Evolutionary conservation across 2,113 vertebrate species (phyloP).

Genomic region (Neolamprologus tretocephalus): DNA sequence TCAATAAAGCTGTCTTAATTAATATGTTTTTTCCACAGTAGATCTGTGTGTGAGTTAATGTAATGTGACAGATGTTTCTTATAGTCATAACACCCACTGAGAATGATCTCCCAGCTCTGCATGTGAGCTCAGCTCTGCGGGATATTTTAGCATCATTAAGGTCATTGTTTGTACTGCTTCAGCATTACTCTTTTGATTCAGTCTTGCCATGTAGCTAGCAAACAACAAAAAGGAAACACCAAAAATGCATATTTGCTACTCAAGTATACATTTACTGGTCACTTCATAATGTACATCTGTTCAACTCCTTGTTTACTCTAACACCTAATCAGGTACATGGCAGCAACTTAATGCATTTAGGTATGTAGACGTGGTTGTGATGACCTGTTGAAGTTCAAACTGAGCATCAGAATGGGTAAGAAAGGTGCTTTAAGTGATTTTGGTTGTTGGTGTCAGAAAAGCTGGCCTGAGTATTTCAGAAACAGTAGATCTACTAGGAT

Average conservation of each 20-base stretch:
- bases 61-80: background rate
- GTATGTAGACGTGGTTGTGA: background rate
- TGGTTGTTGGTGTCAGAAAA: background rate
- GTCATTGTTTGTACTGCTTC: background rate
- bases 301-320: background rate
- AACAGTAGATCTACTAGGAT: background rate
- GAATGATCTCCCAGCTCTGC: background rate
- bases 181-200: background rate
- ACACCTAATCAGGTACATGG: background rate
- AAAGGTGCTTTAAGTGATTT: background rate
- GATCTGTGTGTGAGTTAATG: background rate
- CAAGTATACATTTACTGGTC: background rate
- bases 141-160: background rate
- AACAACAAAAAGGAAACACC: background rate
- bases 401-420: background rate
- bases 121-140: background rate
- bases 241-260: background rate
- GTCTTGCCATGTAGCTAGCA: background rate
- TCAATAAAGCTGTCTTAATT: background rate
- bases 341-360: background rate
- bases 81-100: background rate
- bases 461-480: background rate
- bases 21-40: background rate
- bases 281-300: background rate
- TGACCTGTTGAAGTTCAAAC: background rate